These are phyloP conservation scores for Agrotis segetum DNA, from an alignment of 2,888 invertebrate species.

Conservation along the genomic window DNA sequence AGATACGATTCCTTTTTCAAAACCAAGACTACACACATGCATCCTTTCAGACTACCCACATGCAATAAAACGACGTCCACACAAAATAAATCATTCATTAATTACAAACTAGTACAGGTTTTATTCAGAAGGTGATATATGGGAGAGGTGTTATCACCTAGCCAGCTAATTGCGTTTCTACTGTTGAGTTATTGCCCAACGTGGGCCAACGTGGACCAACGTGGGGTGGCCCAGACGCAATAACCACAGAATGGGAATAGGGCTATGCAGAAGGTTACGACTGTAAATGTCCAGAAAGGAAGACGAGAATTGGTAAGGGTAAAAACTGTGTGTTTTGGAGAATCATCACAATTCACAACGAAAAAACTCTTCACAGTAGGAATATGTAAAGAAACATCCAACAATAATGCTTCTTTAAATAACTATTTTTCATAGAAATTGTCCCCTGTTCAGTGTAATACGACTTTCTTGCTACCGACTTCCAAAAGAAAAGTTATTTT, in stretches of 20 bases:
- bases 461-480: no score
- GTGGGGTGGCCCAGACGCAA: slow-evolving; percentile 64
- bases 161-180: slow-evolving; percentile 85
- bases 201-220: slow-evolving; percentile 60
- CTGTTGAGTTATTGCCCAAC: slow-evolving; percentile 80
- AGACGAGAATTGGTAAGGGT: background rate
- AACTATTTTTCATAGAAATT: no score
- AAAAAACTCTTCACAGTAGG: no score
- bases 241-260: slow-evolving; percentile 45
- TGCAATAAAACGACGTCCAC: slow-evolving; percentile 41
- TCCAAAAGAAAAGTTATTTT: no score
- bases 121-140: slow-evolving; percentile 69
- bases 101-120: slow-evolving; percentile 66
- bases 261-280: slow-evolving; percentile 27
- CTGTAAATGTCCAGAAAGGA: background rate
- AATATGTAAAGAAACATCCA: background rate
- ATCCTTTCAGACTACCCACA: slow-evolving; percentile 16
- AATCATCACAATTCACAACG: no score
- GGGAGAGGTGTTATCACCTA: slow-evolving; percentile 80
- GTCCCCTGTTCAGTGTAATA: no score
- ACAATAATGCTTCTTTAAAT: background rate
- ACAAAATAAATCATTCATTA: slow-evolving; percentile 62
- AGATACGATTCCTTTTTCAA: background rate
- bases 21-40: slow-evolving; percentile 9
- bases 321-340: background rate